Evolutionary conservation across 2,113 vertebrate genomes (phyloP), one percentile per base, ranked within the genome.

Genomic region (Indri indri): DNA sequence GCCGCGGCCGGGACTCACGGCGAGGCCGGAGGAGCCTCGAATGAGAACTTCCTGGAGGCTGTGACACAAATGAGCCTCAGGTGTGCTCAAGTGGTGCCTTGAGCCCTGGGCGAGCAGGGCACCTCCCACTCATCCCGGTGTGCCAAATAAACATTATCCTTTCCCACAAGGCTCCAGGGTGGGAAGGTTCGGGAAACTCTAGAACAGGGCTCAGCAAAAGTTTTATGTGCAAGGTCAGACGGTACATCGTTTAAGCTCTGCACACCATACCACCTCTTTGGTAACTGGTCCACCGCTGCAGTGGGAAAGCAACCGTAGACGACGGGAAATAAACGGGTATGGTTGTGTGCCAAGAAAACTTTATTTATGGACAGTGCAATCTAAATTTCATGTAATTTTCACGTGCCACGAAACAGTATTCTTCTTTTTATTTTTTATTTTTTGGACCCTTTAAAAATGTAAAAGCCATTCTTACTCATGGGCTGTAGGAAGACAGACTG

Each of bases 291-390:
- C 5, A n/a, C 52, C 17, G 0, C 3, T 2, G 83, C 1, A 1
- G 5, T 2, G 6, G 20, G 57, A 40, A 57, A 70, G 34, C 42
- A 63, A 54, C 57, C 42, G 9, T 0, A 32, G 47, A 37, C 9
- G 6, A 34, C 0, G 1, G n/a, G 1, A 8, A 79, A 79, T 5
- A 18, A 74, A 54, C 0, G 11, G 14, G 27, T 22, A 11, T 27
- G 27, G 32, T 0, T 54, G 40, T 4, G 10, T 5, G 8, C 27
- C 50, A 7, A 70, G 10, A 50, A 27, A 82, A 52, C 18, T n/a
- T 52, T 30, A 11, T 4, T 76, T n/a, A 45, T 2, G 14, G 25
- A 34, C 34, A 10, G 3, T 6, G 59, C 65, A 22, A 57, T 61
- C 74, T 32, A 61, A 63, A 76, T 50, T 27, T n/a, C n/a, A 22